These are phyloP conservation scores for Equus quagga DNA, from an alignment of 2,113 vertebrate genomes.

Conservation along the genomic window DNA sequence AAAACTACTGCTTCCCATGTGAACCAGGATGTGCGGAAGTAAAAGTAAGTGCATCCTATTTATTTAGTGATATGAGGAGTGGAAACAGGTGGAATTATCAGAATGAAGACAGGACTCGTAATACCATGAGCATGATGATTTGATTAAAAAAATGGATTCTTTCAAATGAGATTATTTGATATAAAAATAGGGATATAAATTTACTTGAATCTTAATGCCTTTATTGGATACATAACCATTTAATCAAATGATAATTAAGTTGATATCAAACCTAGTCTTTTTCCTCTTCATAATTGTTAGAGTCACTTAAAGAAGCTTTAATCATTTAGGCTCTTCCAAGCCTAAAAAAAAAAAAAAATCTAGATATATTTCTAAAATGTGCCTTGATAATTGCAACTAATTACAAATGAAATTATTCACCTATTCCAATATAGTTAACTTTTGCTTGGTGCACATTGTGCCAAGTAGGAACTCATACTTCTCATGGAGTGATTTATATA, in stretches of 20 bases:
- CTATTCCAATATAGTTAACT: not conserved
- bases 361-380: not conserved
- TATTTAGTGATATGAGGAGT: not conserved
- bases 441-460: not conserved
- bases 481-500: not conserved
- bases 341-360: not conserved
- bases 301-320: not conserved
- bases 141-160: not conserved
- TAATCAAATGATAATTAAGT: not conserved
- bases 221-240: not conserved
- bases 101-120: not conserved
- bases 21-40: not conserved
- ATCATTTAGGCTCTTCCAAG: conserved; percentile 35
- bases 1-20: not conserved
- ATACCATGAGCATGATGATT: not conserved
- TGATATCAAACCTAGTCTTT: not conserved
- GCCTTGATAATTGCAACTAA: not conserved
- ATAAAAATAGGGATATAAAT: not conserved
- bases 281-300: conserved; percentile 4
- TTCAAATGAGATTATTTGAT: not conserved
- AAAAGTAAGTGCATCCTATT: not conserved
- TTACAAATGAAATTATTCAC: not conserved
- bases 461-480: conserved; percentile 12
- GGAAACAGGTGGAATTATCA: not conserved
- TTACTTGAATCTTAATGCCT: not conserved